Base-by-base conservation (phyloP, 2,797 vertebrate genomes). In the Periophthalmus magnuspinnatus region DNA sequence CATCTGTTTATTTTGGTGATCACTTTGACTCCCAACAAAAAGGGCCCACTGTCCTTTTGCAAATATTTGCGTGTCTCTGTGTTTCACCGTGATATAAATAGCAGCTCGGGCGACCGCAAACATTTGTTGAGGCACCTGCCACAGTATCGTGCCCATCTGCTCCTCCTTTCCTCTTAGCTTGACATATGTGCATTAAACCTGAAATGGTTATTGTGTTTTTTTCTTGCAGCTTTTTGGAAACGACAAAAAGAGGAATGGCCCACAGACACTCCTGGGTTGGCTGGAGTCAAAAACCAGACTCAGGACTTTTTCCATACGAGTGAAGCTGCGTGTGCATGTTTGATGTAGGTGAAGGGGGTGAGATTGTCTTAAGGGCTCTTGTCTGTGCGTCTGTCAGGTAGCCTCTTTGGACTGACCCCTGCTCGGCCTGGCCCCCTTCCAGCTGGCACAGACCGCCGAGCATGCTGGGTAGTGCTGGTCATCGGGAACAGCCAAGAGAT, bases 71-170 rank as follows among this genome's bases (percentile, higher is more conserved):
- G 74, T 86, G 83, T 87, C 86, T 87, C 86, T 87, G 86, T 88
- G 88, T 91, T 93, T 91, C 82, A 78, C 83, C 62, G 48, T 7
- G 90, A 89, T 93, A 94, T 92, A 94, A 94, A 94, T 93, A 94
- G 92, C 89, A 85, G 83, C 86, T 85, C 67, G 75, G 86, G 80
- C 77, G 72, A 91, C 86, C 13, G 80, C 89, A 94, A 94, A 94
- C 92, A 94, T 94, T 93, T 93, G 92, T 84, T 56, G 86, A 91
- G 90, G 92, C 93, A 92, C 93, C 93, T 93, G 92, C 88, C 89
- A 86, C 84, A 80, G 80, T 81, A 88, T 86, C 71, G 76, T 75
- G 86, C 86, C 93, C 93, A 95, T 94, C 93, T 94, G 93, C 80
- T 90, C 88, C 80, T 88, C 89, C 85, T 82, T 81, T 90, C 90